Evolutionary conservation across 2,888 invertebrate species (phyloP).

Genomic region (Smittia sp.): DNA sequence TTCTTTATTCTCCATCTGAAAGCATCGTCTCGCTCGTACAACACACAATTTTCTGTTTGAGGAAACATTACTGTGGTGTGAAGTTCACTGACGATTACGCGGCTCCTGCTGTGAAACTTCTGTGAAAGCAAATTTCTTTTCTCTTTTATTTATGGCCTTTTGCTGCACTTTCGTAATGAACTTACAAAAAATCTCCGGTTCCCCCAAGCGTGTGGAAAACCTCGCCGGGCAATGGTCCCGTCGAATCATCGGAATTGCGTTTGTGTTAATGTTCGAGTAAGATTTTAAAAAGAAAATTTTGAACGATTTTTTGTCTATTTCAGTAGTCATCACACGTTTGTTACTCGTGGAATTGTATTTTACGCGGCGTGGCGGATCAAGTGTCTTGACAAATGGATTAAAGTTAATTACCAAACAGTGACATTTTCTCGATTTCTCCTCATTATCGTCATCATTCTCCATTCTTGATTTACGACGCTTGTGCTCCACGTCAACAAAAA

Average conservation of each 20-base stretch:
- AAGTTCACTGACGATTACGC: no score
- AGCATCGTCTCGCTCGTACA: no score
- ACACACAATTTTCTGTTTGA: background rate
- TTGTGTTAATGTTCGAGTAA: background rate
- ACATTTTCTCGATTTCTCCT: background rate
- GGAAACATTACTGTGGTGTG: background rate
- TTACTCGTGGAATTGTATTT: background rate
- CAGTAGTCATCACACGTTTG: slow-evolving; percentile 1
- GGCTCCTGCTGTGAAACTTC: no score
- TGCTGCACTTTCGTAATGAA: background rate
- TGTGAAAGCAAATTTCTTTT: no score
- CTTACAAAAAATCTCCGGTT: background rate
- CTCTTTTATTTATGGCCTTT: slow-evolving; percentile 5
- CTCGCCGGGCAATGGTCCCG: no score
- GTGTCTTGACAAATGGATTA: background rate
- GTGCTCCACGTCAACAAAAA: background rate
- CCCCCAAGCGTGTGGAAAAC: no score
- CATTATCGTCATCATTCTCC: background rate
- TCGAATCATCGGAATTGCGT: background rate
- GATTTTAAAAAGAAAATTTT: background rate
- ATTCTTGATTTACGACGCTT: background rate
- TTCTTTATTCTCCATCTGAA: no score
- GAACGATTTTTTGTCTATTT: background rate
- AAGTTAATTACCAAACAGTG: slow-evolving; percentile 13
- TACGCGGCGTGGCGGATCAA: background rate